Percentiles rank a stretch among this genome's conserved stretches.
Evolutionary conservation across 2,888 invertebrate genomes (phyloP).

Genomic region (Mactromeris polynyma): DNA sequence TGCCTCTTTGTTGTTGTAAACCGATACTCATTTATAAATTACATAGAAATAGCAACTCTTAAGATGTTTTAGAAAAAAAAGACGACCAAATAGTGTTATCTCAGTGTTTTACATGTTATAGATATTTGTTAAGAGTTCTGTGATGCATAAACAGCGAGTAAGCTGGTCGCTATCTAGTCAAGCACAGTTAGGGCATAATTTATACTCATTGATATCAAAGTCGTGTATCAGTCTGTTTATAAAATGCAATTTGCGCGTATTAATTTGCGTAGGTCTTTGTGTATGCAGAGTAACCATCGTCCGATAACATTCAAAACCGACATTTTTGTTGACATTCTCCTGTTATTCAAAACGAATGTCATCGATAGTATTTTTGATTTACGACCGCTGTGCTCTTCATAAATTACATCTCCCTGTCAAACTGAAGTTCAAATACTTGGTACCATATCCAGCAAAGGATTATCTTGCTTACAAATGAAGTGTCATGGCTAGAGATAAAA

Average conservation of each 20-base stretch:
- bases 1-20: too few species aligned
- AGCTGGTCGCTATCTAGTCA: too few species aligned
- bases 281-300: not conserved
- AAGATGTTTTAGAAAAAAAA: too few species aligned
- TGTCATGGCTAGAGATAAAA: constrained; percentile 33
- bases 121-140: too few species aligned
- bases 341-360: not conserved
- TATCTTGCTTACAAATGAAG: constrained; percentile 22
- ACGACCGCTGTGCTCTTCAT: not conserved
- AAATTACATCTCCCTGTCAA: constrained; percentile 2
- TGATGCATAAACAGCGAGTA: too few species aligned
- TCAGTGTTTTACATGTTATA: too few species aligned
- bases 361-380: not conserved
- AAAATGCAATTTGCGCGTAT: not conserved
- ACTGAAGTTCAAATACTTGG: constrained; percentile 26
- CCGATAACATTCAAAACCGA: not conserved
- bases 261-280: not conserved
- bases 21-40: too few species aligned
- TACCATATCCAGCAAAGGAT: not conserved
- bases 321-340: not conserved
- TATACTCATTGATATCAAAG: too few species aligned
- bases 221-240: not conserved
- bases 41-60: too few species aligned
- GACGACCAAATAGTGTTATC: too few species aligned
- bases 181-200: too few species aligned